Conservation (phyloP, 2,113 vertebrate species). For the Antigone vipio region DNA sequence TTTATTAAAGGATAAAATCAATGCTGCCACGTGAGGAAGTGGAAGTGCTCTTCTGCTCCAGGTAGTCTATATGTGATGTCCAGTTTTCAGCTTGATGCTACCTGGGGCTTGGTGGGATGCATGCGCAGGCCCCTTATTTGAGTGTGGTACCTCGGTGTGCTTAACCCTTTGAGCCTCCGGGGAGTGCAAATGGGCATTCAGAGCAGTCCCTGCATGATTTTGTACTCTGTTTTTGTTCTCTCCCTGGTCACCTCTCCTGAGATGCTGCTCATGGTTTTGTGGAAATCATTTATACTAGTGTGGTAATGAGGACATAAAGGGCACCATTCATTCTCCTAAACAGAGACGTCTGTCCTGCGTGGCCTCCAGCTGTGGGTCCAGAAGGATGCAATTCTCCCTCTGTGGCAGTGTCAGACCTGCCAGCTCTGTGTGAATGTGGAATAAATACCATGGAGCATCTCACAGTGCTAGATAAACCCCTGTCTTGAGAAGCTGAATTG, state of each 20-base stretch:
- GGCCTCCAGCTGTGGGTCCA: slow-evolving; percentile 16
- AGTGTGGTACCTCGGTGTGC: neutral
- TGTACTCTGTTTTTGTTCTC: neutral
- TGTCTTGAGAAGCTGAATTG: neutral
- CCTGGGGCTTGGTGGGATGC: neutral
- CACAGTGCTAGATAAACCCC: neutral
- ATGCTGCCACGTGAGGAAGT: accelerated
- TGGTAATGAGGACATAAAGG: neutral
- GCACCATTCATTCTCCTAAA: neutral
- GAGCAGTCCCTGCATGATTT: neutral
- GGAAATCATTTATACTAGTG: neutral
- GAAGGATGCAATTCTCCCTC: neutral
- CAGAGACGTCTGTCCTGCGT: neutral
- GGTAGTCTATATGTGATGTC: neutral
- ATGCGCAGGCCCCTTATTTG: neutral
- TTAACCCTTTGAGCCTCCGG: neutral
- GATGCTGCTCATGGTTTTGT: neutral
- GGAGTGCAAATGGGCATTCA: neutral
- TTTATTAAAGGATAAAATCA: neutral
- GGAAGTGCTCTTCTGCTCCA: neutral
- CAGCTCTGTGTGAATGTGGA: neutral
- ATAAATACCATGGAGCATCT: neutral
- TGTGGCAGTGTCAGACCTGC: neutral
- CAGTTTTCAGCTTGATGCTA: neutral
- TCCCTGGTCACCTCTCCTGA: neutral